A percentile compares a stretch with the other conserved stretches of the same genome.
These are phyloP conservation scores for Oreotrochilus melanogaster DNA, from an alignment of 2,113 vertebrate species.

Conservation along the genomic window DNA sequence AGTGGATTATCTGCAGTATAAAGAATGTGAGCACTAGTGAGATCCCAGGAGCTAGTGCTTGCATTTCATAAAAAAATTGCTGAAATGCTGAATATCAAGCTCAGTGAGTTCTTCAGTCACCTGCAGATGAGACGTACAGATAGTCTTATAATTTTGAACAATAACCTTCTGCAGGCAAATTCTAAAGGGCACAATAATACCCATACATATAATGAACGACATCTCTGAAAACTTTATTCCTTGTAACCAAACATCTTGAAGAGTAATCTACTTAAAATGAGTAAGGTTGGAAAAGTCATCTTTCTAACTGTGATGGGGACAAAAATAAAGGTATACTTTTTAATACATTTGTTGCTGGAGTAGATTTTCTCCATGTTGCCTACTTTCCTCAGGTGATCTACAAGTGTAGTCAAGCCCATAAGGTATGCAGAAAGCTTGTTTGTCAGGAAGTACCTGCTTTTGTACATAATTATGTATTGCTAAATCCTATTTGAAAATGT, in stretches of 20 bases:
- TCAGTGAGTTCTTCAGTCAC: not conserved
- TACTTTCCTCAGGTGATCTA: not conserved
- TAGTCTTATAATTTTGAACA: not conserved
- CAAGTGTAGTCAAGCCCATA: not conserved
- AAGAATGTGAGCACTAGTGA: not conserved
- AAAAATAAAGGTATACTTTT: not conserved
- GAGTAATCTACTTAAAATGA: not conserved
- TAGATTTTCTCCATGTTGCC: not conserved
- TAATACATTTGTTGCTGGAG: not conserved
- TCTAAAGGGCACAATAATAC: not conserved
- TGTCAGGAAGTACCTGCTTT: not conserved
- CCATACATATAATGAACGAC: not conserved
- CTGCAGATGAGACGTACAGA: not conserved
- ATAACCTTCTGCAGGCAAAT: not conserved
- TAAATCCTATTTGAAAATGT: not conserved
- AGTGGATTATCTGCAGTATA: not conserved
- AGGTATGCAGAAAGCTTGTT: not conserved
- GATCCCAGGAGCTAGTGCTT: not conserved
- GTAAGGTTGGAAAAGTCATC: not conserved
- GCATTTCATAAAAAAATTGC: not conserved
- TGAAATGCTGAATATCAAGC: not conserved
- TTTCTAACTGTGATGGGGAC: not conserved
- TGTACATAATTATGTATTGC: not conserved
- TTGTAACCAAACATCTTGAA: not conserved
- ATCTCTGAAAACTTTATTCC: not conserved